phyloP scores from a whole-genome alignment of 2,113 vertebrate genomes.

The Sporophila hypoxantha region DNA sequence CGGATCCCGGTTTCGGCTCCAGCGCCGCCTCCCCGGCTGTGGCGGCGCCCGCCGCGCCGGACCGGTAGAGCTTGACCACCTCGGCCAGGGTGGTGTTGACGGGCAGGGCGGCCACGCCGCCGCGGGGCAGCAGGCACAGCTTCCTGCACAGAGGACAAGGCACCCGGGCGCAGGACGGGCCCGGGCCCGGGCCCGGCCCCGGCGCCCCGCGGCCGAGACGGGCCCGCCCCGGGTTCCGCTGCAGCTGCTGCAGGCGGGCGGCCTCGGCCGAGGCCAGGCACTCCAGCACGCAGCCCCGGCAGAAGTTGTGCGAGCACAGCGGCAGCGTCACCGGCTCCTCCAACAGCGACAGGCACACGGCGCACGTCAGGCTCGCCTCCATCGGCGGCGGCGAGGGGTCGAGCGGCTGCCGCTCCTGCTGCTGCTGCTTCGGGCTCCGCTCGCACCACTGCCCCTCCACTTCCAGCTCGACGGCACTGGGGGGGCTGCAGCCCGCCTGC shows the following conservation, averaged over 20 bases:
- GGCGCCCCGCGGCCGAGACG: not conserved
- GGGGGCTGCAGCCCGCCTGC: accelerated
- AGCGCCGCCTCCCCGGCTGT: not conserved
- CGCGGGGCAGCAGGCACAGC: constrained; percentile 40
- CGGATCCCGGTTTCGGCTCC: not conserved
- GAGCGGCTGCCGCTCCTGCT: not conserved
- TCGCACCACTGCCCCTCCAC: not conserved
- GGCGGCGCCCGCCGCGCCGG: not conserved
- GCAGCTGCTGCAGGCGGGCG: not conserved
- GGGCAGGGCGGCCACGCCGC: constrained; percentile 37
- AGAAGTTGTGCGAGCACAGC: constrained; percentile 66
- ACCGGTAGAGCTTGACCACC: constrained; percentile 49
- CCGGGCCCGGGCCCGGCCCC: not conserved
- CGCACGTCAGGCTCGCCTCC: constrained; percentile 67
- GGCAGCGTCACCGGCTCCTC: constrained; percentile 65
- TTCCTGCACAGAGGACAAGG: constrained; percentile 57
- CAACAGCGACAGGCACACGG: constrained; percentile 61
- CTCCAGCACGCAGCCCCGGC: constrained; percentile 50
- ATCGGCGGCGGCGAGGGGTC: not conserved
- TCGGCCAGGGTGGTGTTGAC: constrained; percentile 58
- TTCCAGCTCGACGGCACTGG: not conserved
- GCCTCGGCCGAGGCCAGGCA: constrained; percentile 18
- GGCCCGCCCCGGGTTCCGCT: not conserved
- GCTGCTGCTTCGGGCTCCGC: not conserved
- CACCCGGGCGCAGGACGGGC: not conserved